Evolutionary conservation across 2,888 invertebrate species (phyloP).

Genomic region (Tipula unca): DNA sequence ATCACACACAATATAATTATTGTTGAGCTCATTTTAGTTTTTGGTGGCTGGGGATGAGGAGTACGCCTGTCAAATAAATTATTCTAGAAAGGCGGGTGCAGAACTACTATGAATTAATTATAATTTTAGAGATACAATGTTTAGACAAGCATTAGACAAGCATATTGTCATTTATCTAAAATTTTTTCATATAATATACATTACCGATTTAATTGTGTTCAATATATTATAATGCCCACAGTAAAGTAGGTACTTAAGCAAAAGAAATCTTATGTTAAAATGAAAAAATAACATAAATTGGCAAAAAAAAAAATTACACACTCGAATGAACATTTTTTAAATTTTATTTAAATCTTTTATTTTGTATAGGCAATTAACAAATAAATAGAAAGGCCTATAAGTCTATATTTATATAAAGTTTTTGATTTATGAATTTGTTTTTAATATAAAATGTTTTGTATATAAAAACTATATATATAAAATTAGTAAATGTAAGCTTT

Average conservation of each 20-base stretch:
- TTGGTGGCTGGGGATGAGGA: too few species aligned
- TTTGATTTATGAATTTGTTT: neutral
- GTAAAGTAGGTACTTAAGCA: neutral
- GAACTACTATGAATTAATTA: too few species aligned
- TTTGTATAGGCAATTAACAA: neutral
- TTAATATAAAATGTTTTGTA: neutral
- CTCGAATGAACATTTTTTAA: neutral
- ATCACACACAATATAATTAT: neutral
- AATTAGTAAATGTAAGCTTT: neutral
- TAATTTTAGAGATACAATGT: too few species aligned
- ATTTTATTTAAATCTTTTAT: neutral
- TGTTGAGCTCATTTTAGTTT: too few species aligned
- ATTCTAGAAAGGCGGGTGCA: too few species aligned
- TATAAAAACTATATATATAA: neutral
- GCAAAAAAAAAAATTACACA: neutral
- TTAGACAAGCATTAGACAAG: too few species aligned
- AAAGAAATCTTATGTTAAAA: neutral
- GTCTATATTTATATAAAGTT: neutral
- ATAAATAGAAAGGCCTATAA: neutral
- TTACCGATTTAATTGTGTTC: too few species aligned
- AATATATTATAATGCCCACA: too few species aligned
- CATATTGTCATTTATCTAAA: too few species aligned
- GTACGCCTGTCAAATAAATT: too few species aligned
- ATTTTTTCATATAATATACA: too few species aligned
- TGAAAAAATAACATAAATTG: neutral